Conservation (phyloP, 2,113 vertebrate species). For the Galeopterus variegatus region DNA sequence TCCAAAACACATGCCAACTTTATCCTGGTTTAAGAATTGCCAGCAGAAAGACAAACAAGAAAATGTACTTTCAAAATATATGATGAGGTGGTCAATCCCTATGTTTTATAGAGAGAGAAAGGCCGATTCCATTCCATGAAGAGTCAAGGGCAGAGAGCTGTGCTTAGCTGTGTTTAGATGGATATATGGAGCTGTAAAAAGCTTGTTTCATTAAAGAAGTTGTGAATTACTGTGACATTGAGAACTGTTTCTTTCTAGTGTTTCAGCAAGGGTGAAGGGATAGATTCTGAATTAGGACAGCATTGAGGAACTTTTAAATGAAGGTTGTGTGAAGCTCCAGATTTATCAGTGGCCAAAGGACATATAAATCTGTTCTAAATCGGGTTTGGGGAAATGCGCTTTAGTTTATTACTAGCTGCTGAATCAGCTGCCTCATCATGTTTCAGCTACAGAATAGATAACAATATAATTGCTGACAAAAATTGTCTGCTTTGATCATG, state of each 20-base stretch:
- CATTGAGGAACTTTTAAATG: slow-evolving; percentile 45
- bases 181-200: neutral
- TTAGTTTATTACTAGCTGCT: neutral
- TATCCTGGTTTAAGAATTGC: slow-evolving; percentile 11
- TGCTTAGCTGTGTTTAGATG: neutral
- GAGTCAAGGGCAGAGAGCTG: neutral
- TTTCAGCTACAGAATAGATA: neutral
- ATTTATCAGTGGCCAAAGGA: slow-evolving; percentile 14
- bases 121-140: neutral
- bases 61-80: slow-evolving; percentile 13
- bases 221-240: slow-evolving; percentile 13
- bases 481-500: neutral
- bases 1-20: slow-evolving; percentile 4
- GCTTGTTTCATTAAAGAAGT: slow-evolving; percentile 12
- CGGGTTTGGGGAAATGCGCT: neutral
- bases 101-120: neutral
- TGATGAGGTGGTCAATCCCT: neutral
- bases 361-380: neutral
- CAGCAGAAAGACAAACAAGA: slow-evolving; percentile 22
- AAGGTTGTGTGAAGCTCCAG: neutral
- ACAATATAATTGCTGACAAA: slow-evolving; percentile 3
- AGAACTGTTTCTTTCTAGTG: neutral
- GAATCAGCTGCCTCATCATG: neutral
- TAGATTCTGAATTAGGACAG: neutral
- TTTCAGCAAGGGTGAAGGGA: neutral